Percentiles rank a stretch among this genome's conserved stretches.
These are phyloP conservation scores for Eupleurogrammus muticus DNA, from an alignment of 2,797 vertebrate species.

Conservation along the genomic window DNA sequence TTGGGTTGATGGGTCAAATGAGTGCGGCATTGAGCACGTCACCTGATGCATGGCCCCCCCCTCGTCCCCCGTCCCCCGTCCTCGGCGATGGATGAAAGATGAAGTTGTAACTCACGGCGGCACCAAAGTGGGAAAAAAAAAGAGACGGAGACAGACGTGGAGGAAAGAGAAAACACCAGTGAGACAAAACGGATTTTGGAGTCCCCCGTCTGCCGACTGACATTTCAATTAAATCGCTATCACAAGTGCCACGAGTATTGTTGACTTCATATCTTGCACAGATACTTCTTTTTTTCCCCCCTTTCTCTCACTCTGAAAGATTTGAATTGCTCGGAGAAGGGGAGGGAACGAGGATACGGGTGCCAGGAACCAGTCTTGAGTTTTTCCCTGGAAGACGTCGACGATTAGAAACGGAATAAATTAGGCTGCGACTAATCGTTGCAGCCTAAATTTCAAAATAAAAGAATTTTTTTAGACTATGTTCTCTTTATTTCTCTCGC, in stretches of 20 bases:
- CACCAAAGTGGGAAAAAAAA: constrained; percentile 16
- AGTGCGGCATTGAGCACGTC: constrained; percentile 66
- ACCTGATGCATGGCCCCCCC: constrained; percentile 66
- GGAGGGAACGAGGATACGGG: constrained; percentile 36
- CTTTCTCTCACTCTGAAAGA: constrained; percentile 42
- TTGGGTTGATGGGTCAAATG: constrained; percentile 78
- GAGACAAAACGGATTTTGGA: constrained; percentile 52
- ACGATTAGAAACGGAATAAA: constrained; percentile 24
- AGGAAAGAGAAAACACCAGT: constrained; percentile 16
- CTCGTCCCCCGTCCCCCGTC: constrained; percentile 36
- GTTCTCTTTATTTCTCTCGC: constrained; percentile 36
- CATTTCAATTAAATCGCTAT: constrained; percentile 80
- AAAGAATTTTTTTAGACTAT: constrained; percentile 10
- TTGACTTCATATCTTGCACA: constrained; percentile 66
- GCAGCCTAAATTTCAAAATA: constrained; percentile 37
- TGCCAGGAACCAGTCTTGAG: constrained; percentile 31
- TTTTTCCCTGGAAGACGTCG: constrained; percentile 27
- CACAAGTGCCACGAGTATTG: constrained; percentile 64
- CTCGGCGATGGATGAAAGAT: constrained; percentile 53
- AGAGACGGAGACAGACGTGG: neutral
- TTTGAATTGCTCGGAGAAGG: constrained; percentile 58
- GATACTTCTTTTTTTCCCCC: constrained; percentile 40
- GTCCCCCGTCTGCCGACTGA: constrained; percentile 63
- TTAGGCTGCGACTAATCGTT: constrained; percentile 2
- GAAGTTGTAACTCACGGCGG: constrained; percentile 66